phyloP scores from a whole-genome alignment of 2,888 invertebrate genomes.

The Parelbella ahira region DNA sequence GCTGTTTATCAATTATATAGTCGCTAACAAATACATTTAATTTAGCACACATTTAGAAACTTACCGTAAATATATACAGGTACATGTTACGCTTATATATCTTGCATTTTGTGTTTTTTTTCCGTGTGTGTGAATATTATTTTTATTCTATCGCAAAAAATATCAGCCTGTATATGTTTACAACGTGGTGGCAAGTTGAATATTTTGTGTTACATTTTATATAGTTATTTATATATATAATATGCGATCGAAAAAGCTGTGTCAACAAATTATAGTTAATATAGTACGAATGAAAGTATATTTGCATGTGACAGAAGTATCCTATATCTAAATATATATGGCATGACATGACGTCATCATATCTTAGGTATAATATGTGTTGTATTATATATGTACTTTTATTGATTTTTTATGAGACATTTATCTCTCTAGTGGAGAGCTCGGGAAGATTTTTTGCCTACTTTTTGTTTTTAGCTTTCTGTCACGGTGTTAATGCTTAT shows the following conservation, averaged over 20 bases:
- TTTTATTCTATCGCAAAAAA: not conserved
- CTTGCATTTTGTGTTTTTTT: constrained; percentile 16
- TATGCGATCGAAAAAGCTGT: constrained; percentile 16
- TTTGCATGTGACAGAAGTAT: constrained; percentile 69
- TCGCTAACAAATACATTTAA: constrained; percentile 60
- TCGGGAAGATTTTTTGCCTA: constrained; percentile 68
- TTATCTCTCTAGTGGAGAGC: constrained; percentile 78
- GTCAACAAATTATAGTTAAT: constrained; percentile 12
- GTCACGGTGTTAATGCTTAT: constrained; percentile 60
- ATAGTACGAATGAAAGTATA: constrained; percentile 13
- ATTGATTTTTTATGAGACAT: constrained; percentile 42
- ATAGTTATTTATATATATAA: too few relatives aligned
- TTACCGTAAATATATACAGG: constrained; percentile 40
- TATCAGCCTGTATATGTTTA: constrained; percentile 27
- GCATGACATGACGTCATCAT: constrained; percentile 63
- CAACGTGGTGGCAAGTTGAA: constrained; percentile 24
- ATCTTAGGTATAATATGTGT: constrained; percentile 38
- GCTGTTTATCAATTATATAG: constrained; percentile 57
- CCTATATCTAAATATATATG: constrained; percentile 46
- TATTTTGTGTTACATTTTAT: constrained; percentile 19
- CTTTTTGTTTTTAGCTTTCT: constrained; percentile 54
- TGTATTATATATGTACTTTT: constrained; percentile 40
- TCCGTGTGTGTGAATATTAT: constrained; percentile 4
- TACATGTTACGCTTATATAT: constrained; percentile 24
- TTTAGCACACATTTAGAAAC: constrained; percentile 41